A percentile compares a stretch with the other conserved stretches of the same genome.
Conservation (phyloP, 2,113 vertebrate genomes). For the Chloroceryle aenea region DNA sequence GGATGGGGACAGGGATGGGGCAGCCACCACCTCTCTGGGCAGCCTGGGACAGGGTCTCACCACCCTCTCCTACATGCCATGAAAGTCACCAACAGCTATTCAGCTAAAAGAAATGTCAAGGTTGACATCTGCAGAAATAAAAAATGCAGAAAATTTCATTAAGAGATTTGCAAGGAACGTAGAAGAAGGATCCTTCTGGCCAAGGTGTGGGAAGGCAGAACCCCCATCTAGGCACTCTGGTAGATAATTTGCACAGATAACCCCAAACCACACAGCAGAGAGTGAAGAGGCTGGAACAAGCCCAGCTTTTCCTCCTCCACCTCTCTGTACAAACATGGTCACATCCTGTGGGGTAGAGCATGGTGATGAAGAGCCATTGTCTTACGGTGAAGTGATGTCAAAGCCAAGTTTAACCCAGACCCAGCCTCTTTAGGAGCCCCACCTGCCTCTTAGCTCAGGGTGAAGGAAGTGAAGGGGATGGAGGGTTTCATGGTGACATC, state of each 20-base stretch:
- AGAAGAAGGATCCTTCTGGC: not conserved
- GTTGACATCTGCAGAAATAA: not conserved
- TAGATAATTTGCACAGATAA: not conserved
- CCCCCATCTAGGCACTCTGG: not conserved
- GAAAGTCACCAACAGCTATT: not conserved
- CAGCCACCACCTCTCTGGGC: not conserved
- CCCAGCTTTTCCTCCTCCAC: not conserved
- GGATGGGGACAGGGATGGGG: not conserved
- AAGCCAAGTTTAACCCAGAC: not conserved
- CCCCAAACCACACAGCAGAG: not conserved
- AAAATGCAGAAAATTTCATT: not conserved
- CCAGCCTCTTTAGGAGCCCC: not conserved
- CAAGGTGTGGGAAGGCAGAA: not conserved
- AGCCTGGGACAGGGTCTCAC: accelerated
- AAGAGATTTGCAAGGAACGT: not conserved
- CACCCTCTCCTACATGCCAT: not conserved
- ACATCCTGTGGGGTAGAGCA: no score
- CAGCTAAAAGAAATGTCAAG: not conserved
- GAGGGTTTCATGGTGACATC: not conserved
- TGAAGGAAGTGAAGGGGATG: not conserved
- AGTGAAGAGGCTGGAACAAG: not conserved
- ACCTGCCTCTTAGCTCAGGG: not conserved
- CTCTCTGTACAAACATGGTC: accelerated
- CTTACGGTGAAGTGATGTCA: not conserved
- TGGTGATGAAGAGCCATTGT: not conserved